Percentiles rank a stretch among this genome's conserved stretches.
phyloP scores from a whole-genome alignment of 2,888 invertebrate genomes.

The Caenorhabditis becei region DNA sequence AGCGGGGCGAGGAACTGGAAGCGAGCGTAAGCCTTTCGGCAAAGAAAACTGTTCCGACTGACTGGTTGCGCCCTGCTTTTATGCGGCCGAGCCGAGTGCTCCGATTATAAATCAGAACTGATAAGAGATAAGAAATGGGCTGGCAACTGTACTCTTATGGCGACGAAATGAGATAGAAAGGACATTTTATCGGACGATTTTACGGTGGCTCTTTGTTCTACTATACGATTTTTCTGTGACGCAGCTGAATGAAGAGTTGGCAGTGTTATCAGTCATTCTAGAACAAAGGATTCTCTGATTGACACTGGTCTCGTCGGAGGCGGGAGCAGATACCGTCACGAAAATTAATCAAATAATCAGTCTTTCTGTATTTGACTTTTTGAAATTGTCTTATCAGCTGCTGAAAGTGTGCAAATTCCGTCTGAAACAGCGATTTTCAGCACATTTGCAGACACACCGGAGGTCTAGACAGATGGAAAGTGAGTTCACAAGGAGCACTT shows the following conservation, averaged over 20 bases:
- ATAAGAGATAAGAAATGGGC: conserved; percentile 11
- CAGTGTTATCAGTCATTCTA: neutral
- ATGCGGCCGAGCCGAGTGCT: conserved; percentile 10
- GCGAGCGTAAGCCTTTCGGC: conserved; percentile 47
- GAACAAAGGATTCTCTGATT: conserved; percentile 5
- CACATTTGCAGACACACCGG: neutral
- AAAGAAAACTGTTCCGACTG: conserved; percentile 52
- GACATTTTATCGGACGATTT: conserved; percentile 20
- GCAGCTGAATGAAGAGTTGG: conserved; percentile 3
- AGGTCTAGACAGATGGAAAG: neutral
- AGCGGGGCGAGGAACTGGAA: conserved; percentile 34
- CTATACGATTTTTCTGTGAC: conserved; percentile 15
- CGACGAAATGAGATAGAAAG: conserved; percentile 9
- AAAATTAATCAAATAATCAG: conserved; percentile 6
- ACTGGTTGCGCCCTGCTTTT: conserved; percentile 32
- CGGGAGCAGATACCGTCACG: conserved; percentile 9
- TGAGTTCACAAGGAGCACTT: neutral
- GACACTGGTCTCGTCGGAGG: conserved; percentile 1
- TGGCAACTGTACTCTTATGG: conserved; percentile 45
- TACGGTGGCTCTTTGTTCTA: conserved; percentile 33
- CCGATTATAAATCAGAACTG: conserved; percentile 42
- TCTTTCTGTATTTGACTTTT: conserved; percentile 1
- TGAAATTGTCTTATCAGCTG: conserved; percentile 12
- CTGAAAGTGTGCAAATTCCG: conserved; percentile 10
- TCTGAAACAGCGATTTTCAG: conserved; percentile 19